Evolutionary conservation across 2,113 vertebrate genomes (phyloP).

Genomic region (Phycodurus eques): DNA sequence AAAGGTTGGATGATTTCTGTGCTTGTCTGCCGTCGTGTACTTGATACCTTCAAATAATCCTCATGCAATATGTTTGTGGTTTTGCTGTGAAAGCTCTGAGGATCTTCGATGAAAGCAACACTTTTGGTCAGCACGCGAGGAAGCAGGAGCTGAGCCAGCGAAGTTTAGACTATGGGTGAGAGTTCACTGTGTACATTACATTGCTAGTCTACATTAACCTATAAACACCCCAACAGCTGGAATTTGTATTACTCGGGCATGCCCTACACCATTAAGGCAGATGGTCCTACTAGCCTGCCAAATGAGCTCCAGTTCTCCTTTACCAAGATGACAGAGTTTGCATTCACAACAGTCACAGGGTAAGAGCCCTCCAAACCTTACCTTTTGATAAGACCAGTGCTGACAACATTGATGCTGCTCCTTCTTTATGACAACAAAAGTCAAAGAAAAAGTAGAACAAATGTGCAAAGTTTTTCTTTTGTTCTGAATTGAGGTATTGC

Average conservation of each 20-base stretch:
- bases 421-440: no score
- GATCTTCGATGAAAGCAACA: no score
- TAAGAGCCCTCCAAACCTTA: slow-evolving; percentile 11
- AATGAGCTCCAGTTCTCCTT: slow-evolving; percentile 58
- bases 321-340: slow-evolving; percentile 44
- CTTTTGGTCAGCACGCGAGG: background rate
- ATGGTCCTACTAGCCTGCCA: slow-evolving; percentile 20
- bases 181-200: background rate
- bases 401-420: no score
- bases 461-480: no score
- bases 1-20: slow-evolving; percentile 41
- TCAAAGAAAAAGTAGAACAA: no score
- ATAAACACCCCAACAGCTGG: slow-evolving; percentile 44
- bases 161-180: slow-evolving; percentile 34
- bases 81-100: slow-evolving; percentile 27
- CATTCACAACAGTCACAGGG: slow-evolving; percentile 25
- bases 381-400: no score
- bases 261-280: slow-evolving; percentile 35
- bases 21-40: background rate
- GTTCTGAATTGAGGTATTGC: no score
- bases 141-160: slow-evolving; percentile 30
- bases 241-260: slow-evolving; percentile 42
- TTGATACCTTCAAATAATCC: background rate
- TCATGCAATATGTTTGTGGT: background rate
- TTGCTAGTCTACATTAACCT: background rate